Conservation (phyloP, 2,888 invertebrate genomes). For the Drosophila greeni region DNA sequence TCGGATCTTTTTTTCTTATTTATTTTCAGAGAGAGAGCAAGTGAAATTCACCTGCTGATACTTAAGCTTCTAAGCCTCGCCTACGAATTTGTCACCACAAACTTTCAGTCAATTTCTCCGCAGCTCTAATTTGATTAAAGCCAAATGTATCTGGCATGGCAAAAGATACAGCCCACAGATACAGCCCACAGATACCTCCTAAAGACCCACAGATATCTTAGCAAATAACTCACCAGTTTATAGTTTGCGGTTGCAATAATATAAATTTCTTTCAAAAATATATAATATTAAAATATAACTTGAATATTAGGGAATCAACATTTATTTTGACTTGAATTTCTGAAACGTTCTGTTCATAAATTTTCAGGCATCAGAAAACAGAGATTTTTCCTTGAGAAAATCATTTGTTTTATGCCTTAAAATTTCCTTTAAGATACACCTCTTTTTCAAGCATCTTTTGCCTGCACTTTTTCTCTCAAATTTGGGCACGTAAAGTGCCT, state of each 20-base stretch:
- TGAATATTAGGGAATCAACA: background rate
- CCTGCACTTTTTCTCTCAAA: background rate
- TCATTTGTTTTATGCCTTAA: background rate
- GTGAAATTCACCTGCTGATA: slow-evolving; percentile 35
- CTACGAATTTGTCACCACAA: slow-evolving; percentile 31
- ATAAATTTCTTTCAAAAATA: background rate
- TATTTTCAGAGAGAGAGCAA: slow-evolving; percentile 16
- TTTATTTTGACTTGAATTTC: background rate
- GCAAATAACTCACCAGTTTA: background rate
- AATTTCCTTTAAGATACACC: background rate
- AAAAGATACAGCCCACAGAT: slow-evolving; percentile 1
- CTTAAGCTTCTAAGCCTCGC: slow-evolving; percentile 32
- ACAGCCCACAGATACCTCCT: background rate
- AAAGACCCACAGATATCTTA: background rate
- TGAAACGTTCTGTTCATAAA: no score
- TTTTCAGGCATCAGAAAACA: no score
- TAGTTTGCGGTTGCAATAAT: background rate
- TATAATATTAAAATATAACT: background rate
- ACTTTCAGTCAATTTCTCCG: slow-evolving; percentile 36
- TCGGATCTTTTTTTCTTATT: slow-evolving; percentile 10
- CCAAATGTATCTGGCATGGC: slow-evolving; percentile 5
- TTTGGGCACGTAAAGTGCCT: slow-evolving; percentile 24
- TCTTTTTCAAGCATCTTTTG: background rate
- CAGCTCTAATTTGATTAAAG: slow-evolving; percentile 12
- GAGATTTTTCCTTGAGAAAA: no score